These are phyloP conservation scores for Pardalotus punctatus DNA, from an alignment of 2,113 vertebrate genomes.

Conservation along the genomic window DNA sequence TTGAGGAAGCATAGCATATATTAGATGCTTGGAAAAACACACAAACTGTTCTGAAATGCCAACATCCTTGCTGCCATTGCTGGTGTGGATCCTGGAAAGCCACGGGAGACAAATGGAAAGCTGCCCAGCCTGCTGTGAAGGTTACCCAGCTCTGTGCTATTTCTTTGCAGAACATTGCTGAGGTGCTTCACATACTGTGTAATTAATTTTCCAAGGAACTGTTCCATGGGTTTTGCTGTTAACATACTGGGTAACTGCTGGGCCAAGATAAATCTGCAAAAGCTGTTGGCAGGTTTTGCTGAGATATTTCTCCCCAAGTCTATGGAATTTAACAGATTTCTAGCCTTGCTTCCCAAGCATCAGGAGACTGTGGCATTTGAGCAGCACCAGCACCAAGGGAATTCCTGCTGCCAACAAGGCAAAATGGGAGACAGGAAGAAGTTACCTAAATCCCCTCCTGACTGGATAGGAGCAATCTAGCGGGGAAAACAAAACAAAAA, in stretches of 20 bases:
- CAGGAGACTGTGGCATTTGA: constrained; percentile 1
- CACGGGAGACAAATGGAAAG: not conserved
- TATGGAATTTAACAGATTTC: constrained; percentile 46
- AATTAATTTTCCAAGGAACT: constrained; percentile 67
- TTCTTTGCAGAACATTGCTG: not conserved
- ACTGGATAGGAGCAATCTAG: not conserved
- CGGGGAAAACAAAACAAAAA: not conserved
- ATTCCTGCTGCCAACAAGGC: not conserved
- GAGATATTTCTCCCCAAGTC: not conserved
- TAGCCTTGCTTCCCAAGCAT: not conserved
- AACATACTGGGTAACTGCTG: not conserved
- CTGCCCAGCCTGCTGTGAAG: not conserved
- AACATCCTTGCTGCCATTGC: not conserved
- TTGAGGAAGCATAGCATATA: constrained; percentile 26
- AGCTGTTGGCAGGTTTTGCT: constrained; percentile 17
- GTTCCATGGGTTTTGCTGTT: constrained; percentile 36
- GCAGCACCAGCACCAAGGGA: not conserved
- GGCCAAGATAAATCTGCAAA: constrained; percentile 61
- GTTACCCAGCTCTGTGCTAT: not conserved
- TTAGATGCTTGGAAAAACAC: constrained; percentile 36
- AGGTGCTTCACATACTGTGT: constrained; percentile 14
- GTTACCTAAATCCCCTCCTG: not conserved
- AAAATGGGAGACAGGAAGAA: not conserved
- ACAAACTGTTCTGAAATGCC: not conserved
- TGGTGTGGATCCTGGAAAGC: constrained; percentile 12